phyloP scores from a whole-genome alignment of 2,888 invertebrate species.

The Epistrophe grossulariae region DNA sequence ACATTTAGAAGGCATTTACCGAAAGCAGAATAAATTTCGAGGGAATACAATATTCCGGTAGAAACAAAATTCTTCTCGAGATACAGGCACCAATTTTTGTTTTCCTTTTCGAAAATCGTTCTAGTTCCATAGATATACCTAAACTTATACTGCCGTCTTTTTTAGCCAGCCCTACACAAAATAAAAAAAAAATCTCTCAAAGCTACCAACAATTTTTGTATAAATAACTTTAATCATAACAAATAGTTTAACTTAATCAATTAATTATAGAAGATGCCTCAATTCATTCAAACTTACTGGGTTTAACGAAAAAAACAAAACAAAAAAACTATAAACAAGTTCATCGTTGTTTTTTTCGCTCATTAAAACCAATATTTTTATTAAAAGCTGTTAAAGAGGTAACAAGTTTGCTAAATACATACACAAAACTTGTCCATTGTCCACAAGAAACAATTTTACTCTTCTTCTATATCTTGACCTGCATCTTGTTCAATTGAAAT shows the following conservation, averaged over 20 bases:
- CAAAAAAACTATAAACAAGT: not conserved
- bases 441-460: constrained; percentile 12
- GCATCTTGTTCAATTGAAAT: not conserved
- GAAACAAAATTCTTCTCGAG: too few species aligned
- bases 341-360: not conserved
- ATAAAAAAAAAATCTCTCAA: too few species aligned
- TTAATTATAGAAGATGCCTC: not conserved
- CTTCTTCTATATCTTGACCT: constrained; percentile 12
- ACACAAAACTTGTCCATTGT: constrained; percentile 6
- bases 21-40: too few species aligned
- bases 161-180: too few species aligned
- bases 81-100: too few species aligned
- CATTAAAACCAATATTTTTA: constrained; percentile 12
- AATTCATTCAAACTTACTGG: not conserved
- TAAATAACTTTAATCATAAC: too few species aligned
- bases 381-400: not conserved
- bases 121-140: too few species aligned
- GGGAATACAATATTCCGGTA: too few species aligned
- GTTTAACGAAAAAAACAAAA: not conserved
- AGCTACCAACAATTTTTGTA: too few species aligned
- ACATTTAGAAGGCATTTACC: too few species aligned
- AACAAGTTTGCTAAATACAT: not conserved
- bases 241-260: not conserved
- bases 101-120: too few species aligned
- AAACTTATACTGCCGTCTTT: too few species aligned